These are phyloP conservation scores for Drosophila leontia DNA, from an alignment of 1,140 invertebrate species.

Conservation along the genomic window DNA sequence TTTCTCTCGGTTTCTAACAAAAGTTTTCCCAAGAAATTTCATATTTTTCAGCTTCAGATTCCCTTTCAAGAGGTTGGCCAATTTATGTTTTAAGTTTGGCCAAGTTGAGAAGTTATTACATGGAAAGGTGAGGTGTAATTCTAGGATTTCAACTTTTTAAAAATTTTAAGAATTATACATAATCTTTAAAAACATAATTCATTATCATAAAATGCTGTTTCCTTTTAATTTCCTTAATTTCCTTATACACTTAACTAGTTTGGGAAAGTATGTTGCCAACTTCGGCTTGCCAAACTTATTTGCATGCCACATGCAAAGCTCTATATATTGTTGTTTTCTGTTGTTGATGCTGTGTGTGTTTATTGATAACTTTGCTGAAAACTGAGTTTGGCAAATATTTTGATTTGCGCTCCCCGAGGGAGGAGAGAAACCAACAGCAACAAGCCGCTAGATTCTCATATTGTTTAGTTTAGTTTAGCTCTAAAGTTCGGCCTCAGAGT, in stretches of 20 bases:
- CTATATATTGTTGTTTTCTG: slow-evolving; percentile 8
- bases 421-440: background rate
- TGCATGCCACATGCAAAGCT: background rate
- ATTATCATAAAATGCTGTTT: background rate
- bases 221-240: background rate
- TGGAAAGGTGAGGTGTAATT: background rate
- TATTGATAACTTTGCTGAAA: slow-evolving; percentile 52
- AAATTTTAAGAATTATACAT: background rate
- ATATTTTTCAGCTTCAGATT: slow-evolving; percentile 17
- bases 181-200: background rate
- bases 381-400: slow-evolving; percentile 46
- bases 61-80: slow-evolving; percentile 10
- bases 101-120: background rate
- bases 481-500: slow-evolving; percentile 29
- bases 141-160: background rate
- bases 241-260: background rate
- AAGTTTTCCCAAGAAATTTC: slow-evolving; percentile 40
- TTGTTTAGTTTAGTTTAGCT: slow-evolving; percentile 40
- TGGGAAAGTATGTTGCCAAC: slow-evolving; percentile 5
- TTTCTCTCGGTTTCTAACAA: slow-evolving; percentile 18
- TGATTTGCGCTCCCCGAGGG: slow-evolving; percentile 28
- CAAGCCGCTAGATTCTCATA: slow-evolving; percentile 8
- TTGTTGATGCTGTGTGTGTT: slow-evolving; percentile 18
- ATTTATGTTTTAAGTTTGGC: slow-evolving; percentile 1
- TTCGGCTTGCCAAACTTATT: slow-evolving; percentile 7